These are phyloP conservation scores for Synanthedon andrenaeformis DNA, from an alignment of 2,888 invertebrate genomes.

Conservation along the genomic window DNA sequence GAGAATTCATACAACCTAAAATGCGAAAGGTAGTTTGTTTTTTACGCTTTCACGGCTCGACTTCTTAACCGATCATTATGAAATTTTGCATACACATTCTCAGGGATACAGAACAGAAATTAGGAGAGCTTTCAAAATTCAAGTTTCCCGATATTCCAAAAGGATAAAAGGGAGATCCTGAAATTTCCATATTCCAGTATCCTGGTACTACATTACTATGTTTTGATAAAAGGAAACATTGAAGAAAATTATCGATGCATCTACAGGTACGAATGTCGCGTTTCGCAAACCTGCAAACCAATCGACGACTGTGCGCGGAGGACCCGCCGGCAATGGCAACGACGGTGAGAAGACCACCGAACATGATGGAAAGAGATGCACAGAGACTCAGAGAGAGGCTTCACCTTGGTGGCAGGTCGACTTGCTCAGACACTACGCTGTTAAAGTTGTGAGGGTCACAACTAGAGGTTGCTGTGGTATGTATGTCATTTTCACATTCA, in stretches of 20 bases:
- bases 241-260: too few relatives aligned
- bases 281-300: constrained; percentile 90
- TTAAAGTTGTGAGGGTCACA: constrained; percentile 87
- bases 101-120: too few relatives aligned
- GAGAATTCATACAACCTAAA: background rate
- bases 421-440: constrained; percentile 83
- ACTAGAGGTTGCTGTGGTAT: constrained; percentile 84
- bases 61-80: too few relatives aligned
- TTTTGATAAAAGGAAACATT: too few relatives aligned
- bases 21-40: background rate
- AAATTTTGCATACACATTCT: too few relatives aligned
- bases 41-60: too few relatives aligned
- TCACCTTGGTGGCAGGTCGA: constrained; percentile 96
- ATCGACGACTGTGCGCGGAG: constrained; percentile 88
- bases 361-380: constrained; percentile 89
- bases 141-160: too few relatives aligned
- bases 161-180: too few relatives aligned
- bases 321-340: constrained; percentile 85
- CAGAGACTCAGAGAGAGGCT: constrained; percentile 89
- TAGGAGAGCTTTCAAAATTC: too few relatives aligned
- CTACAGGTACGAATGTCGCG: constrained; percentile 83
- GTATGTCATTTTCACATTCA: constrained; percentile 10
- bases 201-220: too few relatives aligned
- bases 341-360: constrained; percentile 87
- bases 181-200: too few relatives aligned